phyloP scores from a whole-genome alignment of 2,888 invertebrate species.

The Autographa pulchrina region DNA sequence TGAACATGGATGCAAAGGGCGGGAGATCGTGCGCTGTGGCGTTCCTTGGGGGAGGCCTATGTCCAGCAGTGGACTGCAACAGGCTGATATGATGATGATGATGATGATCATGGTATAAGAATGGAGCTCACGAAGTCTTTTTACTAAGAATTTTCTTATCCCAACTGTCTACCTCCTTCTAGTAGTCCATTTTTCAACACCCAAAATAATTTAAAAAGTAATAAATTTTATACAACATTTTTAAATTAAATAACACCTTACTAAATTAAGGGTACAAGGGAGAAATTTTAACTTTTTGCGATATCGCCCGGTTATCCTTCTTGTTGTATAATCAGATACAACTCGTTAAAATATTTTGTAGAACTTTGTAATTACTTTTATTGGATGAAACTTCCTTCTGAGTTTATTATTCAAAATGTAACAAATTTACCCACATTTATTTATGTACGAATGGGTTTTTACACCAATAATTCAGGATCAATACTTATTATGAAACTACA shows the following conservation, averaged over 20 bases:
- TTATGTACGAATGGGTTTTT: not conserved
- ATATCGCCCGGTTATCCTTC: not conserved
- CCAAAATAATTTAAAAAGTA: not conserved
- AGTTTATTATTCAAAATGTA: not conserved
- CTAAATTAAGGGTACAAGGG: not conserved
- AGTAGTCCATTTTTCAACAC: too few relatives aligned
- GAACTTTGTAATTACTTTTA: conserved; percentile 1
- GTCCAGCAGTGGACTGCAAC: too few relatives aligned
- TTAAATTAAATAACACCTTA: not conserved
- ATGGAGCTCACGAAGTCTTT: too few relatives aligned
- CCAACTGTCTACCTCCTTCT: too few relatives aligned
- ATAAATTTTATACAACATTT: not conserved
- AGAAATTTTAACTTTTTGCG: conserved; percentile 1
- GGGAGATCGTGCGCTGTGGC: too few relatives aligned
- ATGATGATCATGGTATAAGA: too few relatives aligned
- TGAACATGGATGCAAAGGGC: too few relatives aligned
- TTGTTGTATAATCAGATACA: conserved; percentile 3
- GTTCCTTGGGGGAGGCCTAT: too few relatives aligned
- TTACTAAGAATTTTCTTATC: too few relatives aligned
- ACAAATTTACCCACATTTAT: not conserved
- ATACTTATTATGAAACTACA: not conserved
- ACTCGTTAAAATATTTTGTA: conserved; percentile 4
- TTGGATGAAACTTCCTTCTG: not conserved
- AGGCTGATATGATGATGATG: too few relatives aligned
- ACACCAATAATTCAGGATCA: not conserved